phyloP scores from a whole-genome alignment of 2,888 invertebrate species.

The Melieria crassipennis region DNA sequence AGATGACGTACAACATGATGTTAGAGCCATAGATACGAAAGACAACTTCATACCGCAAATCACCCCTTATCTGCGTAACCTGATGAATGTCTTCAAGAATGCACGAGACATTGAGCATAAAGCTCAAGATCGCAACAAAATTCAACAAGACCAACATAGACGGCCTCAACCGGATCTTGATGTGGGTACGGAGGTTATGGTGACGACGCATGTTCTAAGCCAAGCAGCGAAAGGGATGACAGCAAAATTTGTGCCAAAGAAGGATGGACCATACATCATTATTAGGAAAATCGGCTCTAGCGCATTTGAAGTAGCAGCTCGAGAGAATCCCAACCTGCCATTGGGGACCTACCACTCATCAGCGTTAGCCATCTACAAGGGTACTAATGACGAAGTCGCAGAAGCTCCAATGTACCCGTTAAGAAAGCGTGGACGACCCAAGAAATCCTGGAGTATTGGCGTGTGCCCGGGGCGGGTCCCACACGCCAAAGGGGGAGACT shows the following conservation, averaged over 20 bases:
- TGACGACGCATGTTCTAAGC: conserved; percentile 2
- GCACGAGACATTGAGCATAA: background rate
- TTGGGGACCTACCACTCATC: background rate
- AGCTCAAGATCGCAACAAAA: conserved; percentile 1
- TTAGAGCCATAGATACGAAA: conserved; percentile 44
- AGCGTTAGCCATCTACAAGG: background rate
- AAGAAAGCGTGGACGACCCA: too few species aligned
- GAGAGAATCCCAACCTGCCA: background rate
- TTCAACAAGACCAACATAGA: background rate
- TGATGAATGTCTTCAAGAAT: background rate
- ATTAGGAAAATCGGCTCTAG: background rate
- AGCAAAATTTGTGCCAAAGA: background rate
- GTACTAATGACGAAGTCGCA: too few species aligned
- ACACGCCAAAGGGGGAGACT: too few species aligned
- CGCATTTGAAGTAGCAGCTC: background rate
- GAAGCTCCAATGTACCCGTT: too few species aligned
- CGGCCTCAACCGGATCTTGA: background rate
- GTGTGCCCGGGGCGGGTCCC: too few species aligned
- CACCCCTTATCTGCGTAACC: conserved; percentile 32
- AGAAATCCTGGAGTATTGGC: too few species aligned
- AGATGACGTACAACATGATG: conserved; percentile 51
- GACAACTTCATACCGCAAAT: conserved; percentile 47
- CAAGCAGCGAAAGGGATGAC: conserved; percentile 1
- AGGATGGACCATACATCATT: background rate
- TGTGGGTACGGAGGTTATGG: background rate